A percentile compares a stretch with the other conserved stretches of the same genome.
Conservation (phyloP, 2,113 vertebrate genomes). For the Strigops habroptila region DNA sequence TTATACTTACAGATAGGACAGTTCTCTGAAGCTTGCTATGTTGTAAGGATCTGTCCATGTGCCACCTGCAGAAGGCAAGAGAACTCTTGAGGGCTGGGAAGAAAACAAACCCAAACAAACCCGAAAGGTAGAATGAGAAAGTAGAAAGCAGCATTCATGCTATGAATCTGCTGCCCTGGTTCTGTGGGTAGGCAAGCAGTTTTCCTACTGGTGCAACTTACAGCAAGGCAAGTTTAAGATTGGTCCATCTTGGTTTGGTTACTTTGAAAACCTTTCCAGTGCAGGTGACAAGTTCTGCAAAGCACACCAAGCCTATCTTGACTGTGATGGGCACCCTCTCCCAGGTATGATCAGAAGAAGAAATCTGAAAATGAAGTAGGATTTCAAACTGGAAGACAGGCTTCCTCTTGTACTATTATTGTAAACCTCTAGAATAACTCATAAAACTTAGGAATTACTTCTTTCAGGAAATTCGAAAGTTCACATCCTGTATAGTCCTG, state of each 20-base stretch:
- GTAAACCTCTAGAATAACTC: neutral
- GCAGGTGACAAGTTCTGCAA: neutral
- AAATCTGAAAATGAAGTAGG: neutral
- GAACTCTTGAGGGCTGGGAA: neutral
- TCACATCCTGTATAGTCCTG: neutral
- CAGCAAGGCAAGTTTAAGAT: neutral
- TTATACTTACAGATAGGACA: neutral
- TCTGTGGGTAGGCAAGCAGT: neutral
- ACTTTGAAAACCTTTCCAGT: neutral
- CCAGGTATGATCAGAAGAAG: neutral
- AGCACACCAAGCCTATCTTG: neutral
- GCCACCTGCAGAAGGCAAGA: neutral
- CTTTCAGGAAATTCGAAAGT: neutral
- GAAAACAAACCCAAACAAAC: neutral
- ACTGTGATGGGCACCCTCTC: neutral
- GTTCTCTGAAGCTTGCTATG: neutral
- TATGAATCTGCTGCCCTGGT: neutral
- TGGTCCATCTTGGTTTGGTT: neutral
- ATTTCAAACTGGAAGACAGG: neutral
- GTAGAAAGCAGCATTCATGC: neutral
- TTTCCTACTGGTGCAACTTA: neutral
- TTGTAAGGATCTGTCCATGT: neutral
- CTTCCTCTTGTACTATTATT: neutral
- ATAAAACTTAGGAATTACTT: neutral
- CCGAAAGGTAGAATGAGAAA: neutral